Percentiles rank a stretch among this genome's conserved stretches.
These are phyloP conservation scores for Tanytarsus gracilentus DNA, from an alignment of 2,888 invertebrate species.

Conservation along the genomic window DNA sequence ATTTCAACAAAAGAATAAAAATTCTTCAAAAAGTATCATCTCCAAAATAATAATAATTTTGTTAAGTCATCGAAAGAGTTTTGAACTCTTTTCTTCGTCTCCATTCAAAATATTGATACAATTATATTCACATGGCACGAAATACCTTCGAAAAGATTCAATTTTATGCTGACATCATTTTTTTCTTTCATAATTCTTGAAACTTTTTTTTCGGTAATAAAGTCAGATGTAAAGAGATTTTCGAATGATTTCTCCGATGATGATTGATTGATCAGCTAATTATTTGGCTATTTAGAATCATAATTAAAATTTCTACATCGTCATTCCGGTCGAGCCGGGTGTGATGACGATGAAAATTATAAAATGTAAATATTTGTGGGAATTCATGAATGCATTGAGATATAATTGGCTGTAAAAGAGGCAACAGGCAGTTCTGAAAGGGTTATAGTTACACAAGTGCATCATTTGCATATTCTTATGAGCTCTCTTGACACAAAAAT, in stretches of 20 bases:
- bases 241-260: slow-evolving; percentile 2
- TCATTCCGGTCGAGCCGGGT: slow-evolving; percentile 4
- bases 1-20: too few relatives aligned
- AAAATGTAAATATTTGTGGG: slow-evolving; percentile 17
- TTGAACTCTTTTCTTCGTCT: too few relatives aligned
- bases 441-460: too few relatives aligned
- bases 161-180: slow-evolving; percentile 9
- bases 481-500: background rate
- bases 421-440: too few relatives aligned
- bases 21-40: background rate
- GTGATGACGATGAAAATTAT: background rate
- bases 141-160: background rate
- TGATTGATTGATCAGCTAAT: slow-evolving; percentile 28
- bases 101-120: slow-evolving; percentile 27
- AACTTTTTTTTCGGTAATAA: background rate
- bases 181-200: background rate
- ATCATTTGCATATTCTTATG: background rate
- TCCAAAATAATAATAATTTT: background rate
- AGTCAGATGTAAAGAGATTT: background rate
- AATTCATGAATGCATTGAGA: background rate
- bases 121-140: slow-evolving; percentile 9
- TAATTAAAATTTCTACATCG: slow-evolving; percentile 15
- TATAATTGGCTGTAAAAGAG: background rate
- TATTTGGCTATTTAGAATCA: slow-evolving; percentile 25
- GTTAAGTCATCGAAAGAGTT: slow-evolving; percentile 9